Base-by-base conservation (phyloP, 2,888 invertebrate species). In the Andrena dorsata region DNA sequence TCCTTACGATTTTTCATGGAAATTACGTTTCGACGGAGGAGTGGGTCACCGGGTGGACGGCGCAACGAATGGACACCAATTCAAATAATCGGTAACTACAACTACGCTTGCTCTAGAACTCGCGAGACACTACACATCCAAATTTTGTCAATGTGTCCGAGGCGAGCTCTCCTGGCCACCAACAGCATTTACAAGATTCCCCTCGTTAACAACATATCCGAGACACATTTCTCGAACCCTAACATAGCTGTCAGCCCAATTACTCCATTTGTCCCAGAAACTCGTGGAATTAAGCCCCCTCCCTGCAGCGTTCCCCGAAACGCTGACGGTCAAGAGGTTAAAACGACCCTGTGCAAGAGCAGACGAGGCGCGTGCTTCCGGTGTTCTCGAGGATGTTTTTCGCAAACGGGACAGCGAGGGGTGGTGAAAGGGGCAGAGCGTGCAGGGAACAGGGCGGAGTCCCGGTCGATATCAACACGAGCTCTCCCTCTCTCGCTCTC, bases 401-500 rank as follows among this genome's bases (percentile, higher is more conserved):
- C 89, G 89, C 86, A 90, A 90, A 87, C 89, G 82, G 83, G 80
- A 74, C 76, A 74, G 51, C 77, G 61, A 35, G 23, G 26, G 66
- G 26, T 35, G 60, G 71, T 76, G 60, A 75, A 35, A 28, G 63
- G 41, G 70, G 51, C 16, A 61, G 61, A 58, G 66, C 63, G 76
- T 70, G 79, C 80, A 80, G 75, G 82, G 80, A 83, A 82, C 70
- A 71, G 75, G 68, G 76, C 65, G 71, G 76, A 73, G 74, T 60
- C 78, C 74, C 80, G 86, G 89, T 87, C 85, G 84, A 89, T 90
- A 90, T 89, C 89, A 88, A 88, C 89, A 86, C 85, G 86, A 85
- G 85, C 88, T 85, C 76, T 71, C 79, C 60, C 82, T 76, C 61
- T 58, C 66, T 56, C 61, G 30, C 20, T 32, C 74, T 75, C 82